Conservation (phyloP, 1,140 invertebrate species). For the Anastatus disparis region DNA sequence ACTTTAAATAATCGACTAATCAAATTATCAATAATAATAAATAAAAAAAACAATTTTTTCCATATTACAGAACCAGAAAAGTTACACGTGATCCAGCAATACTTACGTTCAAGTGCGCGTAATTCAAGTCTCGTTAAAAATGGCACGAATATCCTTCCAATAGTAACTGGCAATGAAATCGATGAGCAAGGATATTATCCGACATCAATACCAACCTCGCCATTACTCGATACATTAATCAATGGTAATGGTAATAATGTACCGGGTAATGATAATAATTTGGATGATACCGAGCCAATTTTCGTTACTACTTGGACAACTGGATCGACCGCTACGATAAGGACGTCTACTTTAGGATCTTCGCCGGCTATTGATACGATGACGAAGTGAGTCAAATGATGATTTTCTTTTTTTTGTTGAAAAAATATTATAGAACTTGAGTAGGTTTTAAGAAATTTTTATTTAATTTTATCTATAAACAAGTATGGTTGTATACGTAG, state of each 20-base stretch:
- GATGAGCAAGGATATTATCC: no score
- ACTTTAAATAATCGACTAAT: no score
- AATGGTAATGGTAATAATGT: no score
- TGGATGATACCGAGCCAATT: slow-evolving; percentile 35
- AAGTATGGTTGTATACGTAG: no score
- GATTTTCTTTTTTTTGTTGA: no score
- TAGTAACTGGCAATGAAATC: neutral
- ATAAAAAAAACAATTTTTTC: neutral
- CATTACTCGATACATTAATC: slow-evolving; percentile 43
- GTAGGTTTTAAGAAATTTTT: no score
- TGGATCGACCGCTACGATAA: neutral
- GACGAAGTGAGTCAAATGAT: no score
- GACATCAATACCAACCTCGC: slow-evolving; percentile 23
- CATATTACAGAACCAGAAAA: slow-evolving; percentile 60
- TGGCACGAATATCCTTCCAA: slow-evolving; percentile 39
- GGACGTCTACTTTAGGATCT: no score
- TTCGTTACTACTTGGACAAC: neutral
- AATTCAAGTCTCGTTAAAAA: slow-evolving; percentile 47
- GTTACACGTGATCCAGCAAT: slow-evolving; percentile 63
- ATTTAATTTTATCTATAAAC: no score
- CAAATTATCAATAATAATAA: neutral
- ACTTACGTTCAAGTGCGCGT: slow-evolving; percentile 56
- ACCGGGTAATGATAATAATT: neutral
- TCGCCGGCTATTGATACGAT: no score
- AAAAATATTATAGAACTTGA: no score